These are phyloP conservation scores for Campylorhamphus procurvoides DNA, from an alignment of 2,113 vertebrate genomes.

Conservation along the genomic window DNA sequence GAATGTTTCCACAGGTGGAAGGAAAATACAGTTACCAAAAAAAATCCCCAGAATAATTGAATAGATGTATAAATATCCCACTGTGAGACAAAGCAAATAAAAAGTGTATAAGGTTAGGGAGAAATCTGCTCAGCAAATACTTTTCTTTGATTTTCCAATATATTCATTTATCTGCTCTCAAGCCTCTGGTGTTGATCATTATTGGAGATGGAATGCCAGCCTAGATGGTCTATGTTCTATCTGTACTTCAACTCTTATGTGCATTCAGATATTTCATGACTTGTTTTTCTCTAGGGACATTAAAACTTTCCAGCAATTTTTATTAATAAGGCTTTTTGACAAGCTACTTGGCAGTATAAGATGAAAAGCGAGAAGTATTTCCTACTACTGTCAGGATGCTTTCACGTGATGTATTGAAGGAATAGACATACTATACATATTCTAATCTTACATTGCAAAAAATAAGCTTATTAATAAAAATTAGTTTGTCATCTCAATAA, in stretches of 20 bases:
- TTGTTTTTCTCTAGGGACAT: not conserved
- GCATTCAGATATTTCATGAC: not conserved
- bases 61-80: not conserved
- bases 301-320: not conserved
- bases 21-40: not conserved
- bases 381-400: not conserved
- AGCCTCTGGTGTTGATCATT: not conserved
- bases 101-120: not conserved
- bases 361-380: not conserved
- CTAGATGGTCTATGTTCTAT: not conserved
- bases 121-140: not conserved
- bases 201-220: not conserved
- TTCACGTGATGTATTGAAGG: not conserved
- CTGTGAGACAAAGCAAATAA: not conserved
- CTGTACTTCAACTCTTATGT: accelerated
- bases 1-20: not conserved
- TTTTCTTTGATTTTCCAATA: not conserved
- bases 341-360: not conserved
- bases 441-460: not conserved
- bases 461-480: not conserved
- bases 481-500: not conserved
- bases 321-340: not conserved
- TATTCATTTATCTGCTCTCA: not conserved
- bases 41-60: not conserved
- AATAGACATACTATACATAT: not conserved